Conservation (phyloP, 2,888 invertebrate genomes). For the Coleophora deauratella region DNA sequence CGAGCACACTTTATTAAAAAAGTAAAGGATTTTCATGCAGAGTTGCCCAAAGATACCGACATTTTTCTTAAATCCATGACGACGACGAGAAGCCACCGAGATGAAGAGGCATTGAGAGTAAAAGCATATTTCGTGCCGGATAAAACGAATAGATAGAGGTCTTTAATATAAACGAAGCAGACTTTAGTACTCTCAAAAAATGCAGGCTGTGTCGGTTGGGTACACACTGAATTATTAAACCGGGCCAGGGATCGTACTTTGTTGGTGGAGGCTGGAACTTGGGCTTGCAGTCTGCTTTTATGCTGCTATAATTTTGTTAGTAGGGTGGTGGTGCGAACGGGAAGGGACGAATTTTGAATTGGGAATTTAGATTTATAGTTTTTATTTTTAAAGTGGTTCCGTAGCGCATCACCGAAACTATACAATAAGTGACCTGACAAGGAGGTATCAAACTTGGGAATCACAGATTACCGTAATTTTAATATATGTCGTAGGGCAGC, state of each 20-base stretch:
- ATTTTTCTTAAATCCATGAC: constrained; percentile 12
- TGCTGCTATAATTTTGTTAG: constrained; percentile 3
- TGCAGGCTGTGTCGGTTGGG: constrained; percentile 54
- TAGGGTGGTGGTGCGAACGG: neutral
- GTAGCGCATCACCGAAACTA: no score
- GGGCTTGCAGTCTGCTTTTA: constrained; percentile 5
- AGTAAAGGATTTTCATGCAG: no score
- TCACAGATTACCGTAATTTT: no score
- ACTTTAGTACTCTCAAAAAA: constrained; percentile 71
- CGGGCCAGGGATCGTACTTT: constrained; percentile 35
- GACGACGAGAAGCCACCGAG: constrained; percentile 21
- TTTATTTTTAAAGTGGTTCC: no score
- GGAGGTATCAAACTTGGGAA: no score
- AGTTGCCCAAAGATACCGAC: no score
- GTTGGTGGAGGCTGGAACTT: constrained; percentile 25
- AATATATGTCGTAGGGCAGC: no score
- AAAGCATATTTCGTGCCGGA: constrained; percentile 65
- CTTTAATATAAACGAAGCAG: constrained; percentile 73
- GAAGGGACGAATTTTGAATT: neutral
- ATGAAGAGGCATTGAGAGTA: constrained; percentile 57
- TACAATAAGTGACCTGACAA: no score
- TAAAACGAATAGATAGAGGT: constrained; percentile 74
- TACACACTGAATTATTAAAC: constrained; percentile 65
- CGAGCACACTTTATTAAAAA: no score
- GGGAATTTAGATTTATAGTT: no score